phyloP scores from a whole-genome alignment of 2,888 invertebrate genomes.

The Reticulitermes lucifugus region DNA sequence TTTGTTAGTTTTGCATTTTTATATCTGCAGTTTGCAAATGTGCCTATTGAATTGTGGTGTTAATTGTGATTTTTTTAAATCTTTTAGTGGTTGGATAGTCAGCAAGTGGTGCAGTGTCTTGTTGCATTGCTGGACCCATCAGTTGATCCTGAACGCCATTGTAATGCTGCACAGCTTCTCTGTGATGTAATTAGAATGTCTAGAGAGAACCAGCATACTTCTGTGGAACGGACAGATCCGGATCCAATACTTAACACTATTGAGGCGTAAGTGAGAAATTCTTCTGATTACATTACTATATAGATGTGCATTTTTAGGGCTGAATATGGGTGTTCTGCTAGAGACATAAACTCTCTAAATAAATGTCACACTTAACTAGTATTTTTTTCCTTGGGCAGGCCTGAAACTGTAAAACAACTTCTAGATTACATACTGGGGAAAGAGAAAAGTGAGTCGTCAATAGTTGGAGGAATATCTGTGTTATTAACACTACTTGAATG shows the following conservation, averaged over 20 bases:
- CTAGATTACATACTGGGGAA: conserved; percentile 80
- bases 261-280: conserved; percentile 73
- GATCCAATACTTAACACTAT: conserved; percentile 80
- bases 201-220: conserved; percentile 69
- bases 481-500: conserved; percentile 77
- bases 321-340: too few species aligned
- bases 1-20: too few species aligned
- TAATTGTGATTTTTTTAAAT: conserved; percentile 50
- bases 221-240: conserved; percentile 71
- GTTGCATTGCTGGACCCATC: conserved; percentile 73
- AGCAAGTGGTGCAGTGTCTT: conserved; percentile 86
- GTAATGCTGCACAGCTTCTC: conserved; percentile 88
- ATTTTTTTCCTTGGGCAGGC: conserved; percentile 62
- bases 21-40: too few species aligned
- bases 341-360: not conserved
- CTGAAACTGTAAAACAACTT: conserved; percentile 75
- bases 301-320: too few species aligned
- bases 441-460: conserved; percentile 75
- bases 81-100: conserved; percentile 89
- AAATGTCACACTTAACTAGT: not conserved
- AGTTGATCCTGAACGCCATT: conserved; percentile 80
- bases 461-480: conserved; percentile 84
- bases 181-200: conserved; percentile 84
- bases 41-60: not conserved
- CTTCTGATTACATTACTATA: not conserved